These are phyloP conservation scores for Aricia artaxerxes DNA, from an alignment of 2,888 invertebrate genomes.

Conservation along the genomic window DNA sequence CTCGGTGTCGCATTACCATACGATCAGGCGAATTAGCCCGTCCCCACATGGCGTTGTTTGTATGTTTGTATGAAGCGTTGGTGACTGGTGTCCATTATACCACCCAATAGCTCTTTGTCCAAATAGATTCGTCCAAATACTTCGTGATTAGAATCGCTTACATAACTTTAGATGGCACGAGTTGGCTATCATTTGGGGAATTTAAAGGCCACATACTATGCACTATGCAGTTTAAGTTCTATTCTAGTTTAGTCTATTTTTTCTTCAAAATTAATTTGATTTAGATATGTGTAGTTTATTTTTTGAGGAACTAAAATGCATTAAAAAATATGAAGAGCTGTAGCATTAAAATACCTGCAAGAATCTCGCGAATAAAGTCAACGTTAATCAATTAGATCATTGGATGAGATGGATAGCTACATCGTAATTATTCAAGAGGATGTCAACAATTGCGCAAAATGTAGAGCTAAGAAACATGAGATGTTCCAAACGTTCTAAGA, in stretches of 20 bases:
- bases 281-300: background rate
- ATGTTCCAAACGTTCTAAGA: background rate
- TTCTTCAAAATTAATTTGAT: background rate
- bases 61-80: conserved; percentile 11
- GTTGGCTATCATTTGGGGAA: conserved; percentile 8
- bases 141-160: background rate
- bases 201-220: background rate
- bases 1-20: conserved; percentile 54
- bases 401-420: background rate
- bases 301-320: background rate
- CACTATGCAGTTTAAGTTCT: background rate
- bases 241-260: background rate
- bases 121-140: background rate
- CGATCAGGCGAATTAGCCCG: conserved; percentile 40
- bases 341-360: background rate
- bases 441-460: conserved; percentile 34
- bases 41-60: conserved; percentile 21
- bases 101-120: background rate
- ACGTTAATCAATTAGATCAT: background rate
- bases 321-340: background rate
- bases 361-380: background rate
- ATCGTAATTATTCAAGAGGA: conserved; percentile 31
- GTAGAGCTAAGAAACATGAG: background rate
- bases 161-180: conserved; percentile 2
- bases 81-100: background rate